Conservation (phyloP, 2,888 invertebrate species). For the Mimas tiliae region DNA sequence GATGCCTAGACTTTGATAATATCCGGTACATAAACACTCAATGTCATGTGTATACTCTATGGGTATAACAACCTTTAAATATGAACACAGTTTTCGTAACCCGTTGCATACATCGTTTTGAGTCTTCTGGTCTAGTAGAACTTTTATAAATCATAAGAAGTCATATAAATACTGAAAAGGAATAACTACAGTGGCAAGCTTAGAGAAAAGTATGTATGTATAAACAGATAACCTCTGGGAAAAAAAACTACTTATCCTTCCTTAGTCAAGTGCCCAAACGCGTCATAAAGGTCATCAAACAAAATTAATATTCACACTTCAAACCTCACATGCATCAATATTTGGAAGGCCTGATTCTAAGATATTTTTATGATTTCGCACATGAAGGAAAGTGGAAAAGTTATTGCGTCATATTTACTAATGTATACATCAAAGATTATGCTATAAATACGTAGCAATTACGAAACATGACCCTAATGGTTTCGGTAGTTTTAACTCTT, state of each 20-base stretch:
- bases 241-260: not conserved
- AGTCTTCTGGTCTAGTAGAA: no score
- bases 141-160: no score
- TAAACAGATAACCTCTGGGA: not conserved
- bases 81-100: no score
- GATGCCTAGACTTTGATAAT: no score
- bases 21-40: no score
- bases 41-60: no score
- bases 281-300: not conserved
- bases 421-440: constrained; percentile 18
- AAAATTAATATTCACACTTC: not conserved
- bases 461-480: constrained; percentile 65
- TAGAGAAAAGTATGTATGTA: not conserved
- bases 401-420: constrained; percentile 12
- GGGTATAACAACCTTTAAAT: no score
- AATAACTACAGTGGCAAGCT: not conserved
- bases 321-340: constrained; percentile 5
- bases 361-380: not conserved
- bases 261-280: not conserved
- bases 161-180: not conserved
- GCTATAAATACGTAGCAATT: constrained; percentile 49
- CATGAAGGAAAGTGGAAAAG: constrained; percentile 7
- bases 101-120: no score
- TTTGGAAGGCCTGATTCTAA: constrained; percentile 10
- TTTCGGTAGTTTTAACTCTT: constrained; percentile 59